These are phyloP conservation scores for Siphlonurus alternatus DNA, from an alignment of 2,888 invertebrate genomes.

Conservation along the genomic window DNA sequence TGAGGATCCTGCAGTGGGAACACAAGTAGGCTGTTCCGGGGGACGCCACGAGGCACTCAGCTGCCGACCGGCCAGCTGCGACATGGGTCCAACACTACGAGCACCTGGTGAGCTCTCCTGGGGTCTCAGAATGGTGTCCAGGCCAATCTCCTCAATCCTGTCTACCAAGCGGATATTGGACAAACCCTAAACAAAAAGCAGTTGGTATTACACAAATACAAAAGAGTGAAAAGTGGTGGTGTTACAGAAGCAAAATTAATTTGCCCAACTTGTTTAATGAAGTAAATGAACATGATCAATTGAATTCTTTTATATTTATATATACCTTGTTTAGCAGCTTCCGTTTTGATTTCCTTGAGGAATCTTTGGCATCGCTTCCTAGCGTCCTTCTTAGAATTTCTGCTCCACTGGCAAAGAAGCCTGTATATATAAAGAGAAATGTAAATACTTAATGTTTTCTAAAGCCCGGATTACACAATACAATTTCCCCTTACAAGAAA, in stretches of 20 bases:
- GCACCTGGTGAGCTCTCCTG: not conserved
- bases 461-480: not conserved
- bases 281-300: no score
- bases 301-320: no score
- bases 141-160: not conserved
- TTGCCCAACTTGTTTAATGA: no score
- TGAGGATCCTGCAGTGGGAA: not conserved
- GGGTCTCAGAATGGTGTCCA: not conserved
- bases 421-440: constrained; percentile 17
- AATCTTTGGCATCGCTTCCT: constrained; percentile 25
- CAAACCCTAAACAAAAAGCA: not conserved
- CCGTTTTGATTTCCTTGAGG: not conserved
- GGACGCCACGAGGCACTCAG: not conserved
- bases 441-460: not conserved
- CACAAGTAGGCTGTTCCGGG: not conserved
- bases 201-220: no score
- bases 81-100: not conserved
- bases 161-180: not conserved
- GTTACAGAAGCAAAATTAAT: no score
- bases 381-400: constrained; percentile 45
- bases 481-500: not conserved
- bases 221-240: no score
- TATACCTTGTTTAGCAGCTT: not conserved
- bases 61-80: not conserved
- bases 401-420: constrained; percentile 44